Evolutionary conservation across 92 coral and sea anemone genomes (phyloP), one percentile per base, ranked within the genome.

Genomic region (Palythoa grandis): DNA sequence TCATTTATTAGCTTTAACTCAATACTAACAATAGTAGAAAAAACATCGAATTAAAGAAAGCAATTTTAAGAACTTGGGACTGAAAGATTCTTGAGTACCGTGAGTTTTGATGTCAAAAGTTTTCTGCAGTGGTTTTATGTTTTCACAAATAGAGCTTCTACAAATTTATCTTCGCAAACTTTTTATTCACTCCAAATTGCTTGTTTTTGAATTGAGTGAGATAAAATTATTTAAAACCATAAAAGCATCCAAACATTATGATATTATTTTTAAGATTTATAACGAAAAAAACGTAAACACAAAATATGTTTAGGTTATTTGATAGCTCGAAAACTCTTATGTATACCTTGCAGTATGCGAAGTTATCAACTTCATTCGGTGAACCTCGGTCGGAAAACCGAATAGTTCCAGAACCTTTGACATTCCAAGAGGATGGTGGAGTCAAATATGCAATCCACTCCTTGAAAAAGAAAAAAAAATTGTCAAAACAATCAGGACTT

Each of bases 311-410:
- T 15, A 4, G 65, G 13, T 22, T 14, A 22, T 67, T 67, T 67
- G 37, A 67, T 20, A 67, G 4, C 37, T 67, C 5, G 38, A 3
- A 67, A 67, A 22, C 9, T 3, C 24, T 19, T 9, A 3, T 19
- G 4, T 22, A 2, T 22, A 67, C 72, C 72, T 67, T 67, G 72
- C 72, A 67, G 72, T 67, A 25, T 22, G 72, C 72, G 35, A 22
- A 67, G 35, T 67, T 67, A 9, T 67, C 72, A 67, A 25, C 38
- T 67, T 67, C 23, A 24, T 35, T 67, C 72, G 72, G 72, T 67
- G 72, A 24, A 25, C 72, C 38, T 67, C 38, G 10, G 15, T 67
- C 72, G 14, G 37, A 6, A 67, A 67, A 67, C 38, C 72, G 72
- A 67, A 67, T 13, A 22, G 72, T 67, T n/a, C 37, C 72, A 22